Percentiles rank a stretch among this genome's conserved stretches.
phyloP scores from a whole-genome alignment of 2,888 invertebrate genomes.

The Hydropsyche betteni region DNA sequence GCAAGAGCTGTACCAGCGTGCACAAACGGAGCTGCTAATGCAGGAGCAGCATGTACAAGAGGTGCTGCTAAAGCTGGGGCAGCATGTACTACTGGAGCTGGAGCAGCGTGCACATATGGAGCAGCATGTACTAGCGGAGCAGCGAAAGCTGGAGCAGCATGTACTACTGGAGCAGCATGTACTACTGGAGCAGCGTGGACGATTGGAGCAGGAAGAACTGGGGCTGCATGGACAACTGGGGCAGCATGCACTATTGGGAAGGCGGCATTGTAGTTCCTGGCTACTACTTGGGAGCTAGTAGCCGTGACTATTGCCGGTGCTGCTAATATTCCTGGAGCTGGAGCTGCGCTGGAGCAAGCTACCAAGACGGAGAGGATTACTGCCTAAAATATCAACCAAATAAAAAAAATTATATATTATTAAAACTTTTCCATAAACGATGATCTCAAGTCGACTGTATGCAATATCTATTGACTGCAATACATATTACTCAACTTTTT shows the following conservation, averaged over 20 bases:
- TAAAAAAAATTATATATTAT: background rate
- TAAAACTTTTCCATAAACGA: too few species aligned
- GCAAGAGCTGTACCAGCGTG: constrained; percentile 28
- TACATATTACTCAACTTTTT: too few species aligned
- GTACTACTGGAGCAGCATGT: constrained; percentile 56
- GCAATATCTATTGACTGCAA: too few species aligned
- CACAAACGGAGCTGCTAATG: constrained; percentile 12
- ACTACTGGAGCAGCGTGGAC: constrained; percentile 56
- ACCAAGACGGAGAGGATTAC: constrained; percentile 32
- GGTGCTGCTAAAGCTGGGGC: constrained; percentile 27
- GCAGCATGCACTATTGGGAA: constrained; percentile 46
- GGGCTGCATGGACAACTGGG: constrained; percentile 26
- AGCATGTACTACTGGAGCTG: background rate
- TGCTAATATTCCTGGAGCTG: constrained; percentile 37
- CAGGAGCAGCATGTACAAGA: constrained; percentile 12
- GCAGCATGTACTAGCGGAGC: constrained; percentile 53
- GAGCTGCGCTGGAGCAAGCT: constrained; percentile 27
- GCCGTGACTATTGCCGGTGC: constrained; percentile 58
- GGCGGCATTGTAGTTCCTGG: constrained; percentile 63
- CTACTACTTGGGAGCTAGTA: constrained; percentile 65
- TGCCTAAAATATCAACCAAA: constrained; percentile 33
- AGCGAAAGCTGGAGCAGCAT: constrained; percentile 53
- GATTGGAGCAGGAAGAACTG: constrained; percentile 38
- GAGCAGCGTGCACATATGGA: constrained; percentile 37
- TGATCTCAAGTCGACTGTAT: too few species aligned